A percentile compares a stretch with the other conserved stretches of the same genome.
These are phyloP conservation scores for Trachelus tabidus DNA, from an alignment of 2,888 invertebrate genomes.

Conservation along the genomic window DNA sequence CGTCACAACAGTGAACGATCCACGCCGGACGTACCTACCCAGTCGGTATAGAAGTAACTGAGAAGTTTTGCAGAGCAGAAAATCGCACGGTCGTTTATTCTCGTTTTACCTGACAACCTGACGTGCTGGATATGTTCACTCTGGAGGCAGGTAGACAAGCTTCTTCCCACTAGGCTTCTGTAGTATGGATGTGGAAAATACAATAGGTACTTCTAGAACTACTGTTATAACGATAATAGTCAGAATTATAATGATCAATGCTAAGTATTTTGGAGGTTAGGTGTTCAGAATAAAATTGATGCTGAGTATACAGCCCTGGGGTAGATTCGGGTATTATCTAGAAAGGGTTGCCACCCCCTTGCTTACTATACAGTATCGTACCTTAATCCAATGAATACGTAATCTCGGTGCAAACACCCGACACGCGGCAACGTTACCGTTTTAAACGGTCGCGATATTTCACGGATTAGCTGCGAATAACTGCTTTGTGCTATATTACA, in stretches of 20 bases:
- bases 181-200: background rate
- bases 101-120: background rate
- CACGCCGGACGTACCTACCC: background rate
- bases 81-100: background rate
- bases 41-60: background rate
- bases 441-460: slow-evolving; percentile 62
- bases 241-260: background rate
- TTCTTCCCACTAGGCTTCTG: background rate
- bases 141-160: background rate
- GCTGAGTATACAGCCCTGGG: background rate
- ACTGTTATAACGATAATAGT: background rate
- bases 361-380: slow-evolving; percentile 8
- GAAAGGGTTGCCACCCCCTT: slow-evolving; percentile 37
- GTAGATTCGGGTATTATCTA: background rate
- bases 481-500: slow-evolving; percentile 29
- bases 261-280: background rate
- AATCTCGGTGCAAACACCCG: slow-evolving; percentile 63
- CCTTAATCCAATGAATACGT: slow-evolving; percentile 62
- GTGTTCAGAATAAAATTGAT: background rate
- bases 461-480: slow-evolving; percentile 58
- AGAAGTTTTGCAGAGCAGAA: background rate
- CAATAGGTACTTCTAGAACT: background rate
- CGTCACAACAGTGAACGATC: slow-evolving; percentile 55
- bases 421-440: slow-evolving; percentile 52
- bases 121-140: background rate